These are phyloP conservation scores for Amphiprion ocellaris DNA, from an alignment of 2,113 vertebrate genomes.

Conservation along the genomic window DNA sequence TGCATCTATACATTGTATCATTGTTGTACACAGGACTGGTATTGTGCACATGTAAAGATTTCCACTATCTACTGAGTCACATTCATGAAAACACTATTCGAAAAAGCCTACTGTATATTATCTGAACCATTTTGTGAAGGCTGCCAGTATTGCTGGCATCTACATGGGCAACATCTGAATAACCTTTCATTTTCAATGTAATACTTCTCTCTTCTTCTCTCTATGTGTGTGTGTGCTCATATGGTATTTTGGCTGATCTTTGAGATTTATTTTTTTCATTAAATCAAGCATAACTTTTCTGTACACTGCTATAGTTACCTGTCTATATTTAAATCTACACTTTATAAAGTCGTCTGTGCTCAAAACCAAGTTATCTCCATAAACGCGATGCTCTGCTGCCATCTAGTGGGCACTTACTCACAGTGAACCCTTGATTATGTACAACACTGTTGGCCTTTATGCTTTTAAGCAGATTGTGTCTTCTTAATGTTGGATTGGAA, in stretches of 20 bases:
- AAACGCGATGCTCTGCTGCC: slow-evolving; percentile 56
- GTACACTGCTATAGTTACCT: neutral
- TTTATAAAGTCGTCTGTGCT: neutral
- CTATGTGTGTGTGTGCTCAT: no score
- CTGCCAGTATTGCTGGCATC: no score
- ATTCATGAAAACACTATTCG: neutral
- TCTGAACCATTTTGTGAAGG: no score
- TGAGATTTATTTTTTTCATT: neutral
- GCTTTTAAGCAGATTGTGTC: neutral
- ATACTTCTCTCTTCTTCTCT: neutral
- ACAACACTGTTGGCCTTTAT: no score
- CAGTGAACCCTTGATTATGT: neutral
- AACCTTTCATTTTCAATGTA: neutral
- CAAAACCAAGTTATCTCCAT: neutral
- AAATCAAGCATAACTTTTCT: neutral
- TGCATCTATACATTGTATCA: no score
- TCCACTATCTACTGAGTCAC: neutral
- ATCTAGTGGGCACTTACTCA: slow-evolving; percentile 65
- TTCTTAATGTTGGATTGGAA: neutral
- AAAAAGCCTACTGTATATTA: no score
- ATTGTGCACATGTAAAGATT: no score
- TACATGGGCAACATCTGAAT: neutral
- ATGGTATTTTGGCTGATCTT: no score
- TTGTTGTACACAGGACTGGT: no score
- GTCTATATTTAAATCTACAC: neutral